phyloP scores from a whole-genome alignment of 1,140 invertebrate genomes.

The Lordiphosa mommai region DNA sequence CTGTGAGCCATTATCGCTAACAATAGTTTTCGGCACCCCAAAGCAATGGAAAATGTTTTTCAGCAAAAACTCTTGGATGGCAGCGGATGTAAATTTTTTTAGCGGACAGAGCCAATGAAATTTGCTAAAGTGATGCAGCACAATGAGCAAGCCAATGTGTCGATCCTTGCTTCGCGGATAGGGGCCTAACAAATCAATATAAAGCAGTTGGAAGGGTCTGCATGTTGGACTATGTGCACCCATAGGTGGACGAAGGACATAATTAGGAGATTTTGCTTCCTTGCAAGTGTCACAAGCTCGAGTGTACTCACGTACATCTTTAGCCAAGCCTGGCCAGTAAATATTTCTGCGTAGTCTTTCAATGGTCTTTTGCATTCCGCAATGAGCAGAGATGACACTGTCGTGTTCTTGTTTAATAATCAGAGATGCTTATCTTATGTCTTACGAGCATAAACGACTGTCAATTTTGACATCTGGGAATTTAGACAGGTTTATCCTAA shows the following conservation, averaged over 20 bases:
- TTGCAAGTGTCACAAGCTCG: slow-evolving; percentile 10
- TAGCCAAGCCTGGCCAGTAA: slow-evolving; percentile 15
- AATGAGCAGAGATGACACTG: slow-evolving; percentile 6
- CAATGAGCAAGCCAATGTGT: slow-evolving; percentile 10
- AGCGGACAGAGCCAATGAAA: slow-evolving; percentile 1
- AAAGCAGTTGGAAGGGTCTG: slow-evolving; percentile 20
- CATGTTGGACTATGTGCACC: neutral
- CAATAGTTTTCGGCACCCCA: slow-evolving; percentile 32
- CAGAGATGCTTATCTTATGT: slow-evolving; percentile 3
- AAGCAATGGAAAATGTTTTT: slow-evolving; percentile 23
- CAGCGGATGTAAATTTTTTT: slow-evolving; percentile 5
- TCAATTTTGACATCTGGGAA: slow-evolving; percentile 6
- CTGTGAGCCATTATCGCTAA: slow-evolving; percentile 48
- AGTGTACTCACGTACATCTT: slow-evolving; percentile 12
- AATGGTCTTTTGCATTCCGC: slow-evolving; percentile 20
- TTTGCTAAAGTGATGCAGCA: slow-evolving; percentile 15
- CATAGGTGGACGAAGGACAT: slow-evolving; percentile 14
- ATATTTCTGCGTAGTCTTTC: slow-evolving; percentile 8
- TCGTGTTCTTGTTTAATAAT: slow-evolving; percentile 6
- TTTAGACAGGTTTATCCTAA: neutral
- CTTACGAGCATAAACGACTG: no score
- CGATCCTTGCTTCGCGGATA: slow-evolving; percentile 14
- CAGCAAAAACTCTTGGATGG: slow-evolving; percentile 5
- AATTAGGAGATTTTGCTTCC: slow-evolving; percentile 19
- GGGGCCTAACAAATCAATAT: slow-evolving; percentile 23